A percentile compares a stretch with the other conserved stretches of the same genome.
These are phyloP conservation scores for Drosophila ficusphila DNA, from an alignment of 1,140 invertebrate species.

Conservation along the genomic window DNA sequence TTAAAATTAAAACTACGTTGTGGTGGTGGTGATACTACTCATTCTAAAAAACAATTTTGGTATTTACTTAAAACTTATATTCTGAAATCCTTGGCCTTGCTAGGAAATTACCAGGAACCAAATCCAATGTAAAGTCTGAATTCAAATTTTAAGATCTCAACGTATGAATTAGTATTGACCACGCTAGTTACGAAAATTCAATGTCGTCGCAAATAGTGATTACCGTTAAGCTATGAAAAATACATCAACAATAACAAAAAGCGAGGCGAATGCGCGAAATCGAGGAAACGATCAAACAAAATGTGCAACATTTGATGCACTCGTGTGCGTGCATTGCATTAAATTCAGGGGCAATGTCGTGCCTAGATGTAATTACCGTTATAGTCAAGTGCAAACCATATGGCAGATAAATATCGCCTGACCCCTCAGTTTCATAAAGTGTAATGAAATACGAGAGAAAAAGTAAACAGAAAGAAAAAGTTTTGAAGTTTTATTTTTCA, in stretches of 20 bases:
- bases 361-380: slow-evolving; percentile 79
- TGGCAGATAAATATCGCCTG: slow-evolving; percentile 71
- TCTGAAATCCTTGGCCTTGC: background rate
- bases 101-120: background rate
- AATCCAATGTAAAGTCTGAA: slow-evolving; percentile 10
- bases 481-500: too few species aligned
- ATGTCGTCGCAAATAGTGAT: slow-evolving; percentile 63
- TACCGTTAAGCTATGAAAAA: slow-evolving; percentile 55
- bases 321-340: slow-evolving; percentile 36
- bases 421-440: slow-evolving; percentile 67
- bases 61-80: too few species aligned
- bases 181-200: slow-evolving; percentile 52
- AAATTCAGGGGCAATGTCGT: slow-evolving; percentile 78
- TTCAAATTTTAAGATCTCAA: slow-evolving; percentile 28
- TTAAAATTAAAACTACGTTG: too few species aligned
- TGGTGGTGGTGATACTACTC: too few species aligned
- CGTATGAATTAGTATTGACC: slow-evolving; percentile 36
- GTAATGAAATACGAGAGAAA: slow-evolving; percentile 52
- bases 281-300: slow-evolving; percentile 50
- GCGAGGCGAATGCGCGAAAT: slow-evolving; percentile 17
- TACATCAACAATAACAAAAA: slow-evolving; percentile 40
- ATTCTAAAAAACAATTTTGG: too few species aligned
- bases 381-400: slow-evolving; percentile 76
- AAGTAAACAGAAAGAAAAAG: background rate
- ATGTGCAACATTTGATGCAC: slow-evolving; percentile 45